A percentile compares a stretch with the other conserved stretches of the same genome.
These are phyloP conservation scores for Myanophis thanlyinensis DNA, from an alignment of 2,113 vertebrate genomes.

Conservation along the genomic window DNA sequence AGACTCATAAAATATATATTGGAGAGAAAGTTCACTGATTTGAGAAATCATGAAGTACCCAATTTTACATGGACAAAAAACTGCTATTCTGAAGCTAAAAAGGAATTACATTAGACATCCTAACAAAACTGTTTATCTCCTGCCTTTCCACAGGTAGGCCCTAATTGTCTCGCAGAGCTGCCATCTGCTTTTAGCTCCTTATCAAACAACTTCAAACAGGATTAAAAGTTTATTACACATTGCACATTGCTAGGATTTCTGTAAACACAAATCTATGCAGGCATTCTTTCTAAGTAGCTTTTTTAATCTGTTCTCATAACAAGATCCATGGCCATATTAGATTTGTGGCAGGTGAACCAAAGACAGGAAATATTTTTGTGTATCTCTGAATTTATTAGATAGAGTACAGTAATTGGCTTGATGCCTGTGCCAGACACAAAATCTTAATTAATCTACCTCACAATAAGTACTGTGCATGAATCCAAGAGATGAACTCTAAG, in stretches of 20 bases:
- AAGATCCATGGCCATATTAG: conserved; percentile 1
- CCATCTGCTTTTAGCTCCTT: conserved; percentile 16
- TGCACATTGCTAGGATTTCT: not conserved
- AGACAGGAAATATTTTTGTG: not conserved
- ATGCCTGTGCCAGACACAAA: conserved; percentile 23
- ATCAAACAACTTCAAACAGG: not conserved
- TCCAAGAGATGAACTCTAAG: not conserved
- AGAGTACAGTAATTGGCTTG: not conserved
- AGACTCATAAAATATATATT: not conserved
- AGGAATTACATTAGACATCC: not conserved
- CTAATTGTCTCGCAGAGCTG: not conserved
- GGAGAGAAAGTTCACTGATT: not conserved
- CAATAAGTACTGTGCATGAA: not conserved
- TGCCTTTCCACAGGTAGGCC: conserved; percentile 3
- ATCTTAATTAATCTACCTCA: conserved; percentile 20
- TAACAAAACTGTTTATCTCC: not conserved
- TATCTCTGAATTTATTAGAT: not conserved
- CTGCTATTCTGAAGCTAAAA: not conserved
- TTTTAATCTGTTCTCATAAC: not conserved
- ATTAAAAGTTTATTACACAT: conserved; percentile 3
- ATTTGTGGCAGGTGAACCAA: conserved; percentile 15
- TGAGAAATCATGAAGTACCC: not conserved
- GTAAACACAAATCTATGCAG: not conserved
- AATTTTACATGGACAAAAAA: not conserved
- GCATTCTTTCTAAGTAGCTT: not conserved